Evolutionary conservation across 1,140 invertebrate species (phyloP), one percentile per base, ranked within the genome.

Genomic region (Conus ventricosus): DNA sequence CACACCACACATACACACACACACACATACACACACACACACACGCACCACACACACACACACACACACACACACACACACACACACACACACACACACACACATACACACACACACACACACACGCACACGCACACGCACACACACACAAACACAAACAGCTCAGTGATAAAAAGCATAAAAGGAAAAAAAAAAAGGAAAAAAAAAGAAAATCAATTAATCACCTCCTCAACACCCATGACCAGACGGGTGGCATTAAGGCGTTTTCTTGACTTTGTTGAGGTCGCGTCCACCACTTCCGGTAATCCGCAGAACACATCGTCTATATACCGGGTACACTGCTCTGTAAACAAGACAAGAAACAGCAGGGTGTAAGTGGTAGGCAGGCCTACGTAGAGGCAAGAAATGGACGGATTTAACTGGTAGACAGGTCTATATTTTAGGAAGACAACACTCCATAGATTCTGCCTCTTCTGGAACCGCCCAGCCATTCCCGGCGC

Each of bases 1-100:
- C 78, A 81, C 78, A 81, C n/a, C 78, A 81, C 67, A 71, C 67
- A 71, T 17, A 71, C 67, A 71, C 67, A 81, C 39, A 81, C 51
- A 81, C 78, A 78, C 25, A 27, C 4, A 78, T 5, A 78, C 75
- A 78, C 81, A 23, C 81, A 23, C 4, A 53, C 5, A 82, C n/a
- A n/a, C 54, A 82, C 8, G 55, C 4, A 39, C 6, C 78, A 80
- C 5, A 39, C 7, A 80, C 25, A 80, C 5, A 4, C 6, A 53
- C 51, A 39, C 78, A 10, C 5, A 80, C 5, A 39, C 4, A 23
- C 25, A 80, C 4, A 13, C 25, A 6, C 13, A 51, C 11, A 80
- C 13, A 80, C 27, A 5, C 6, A 80, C 7, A 80, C 6, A 81
- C 51, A 81, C 51, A 81, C 78, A 81, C 51, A 81, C 78, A 81